phyloP scores from a whole-genome alignment of 2,113 vertebrate species.

The Polypterus senegalus region DNA sequence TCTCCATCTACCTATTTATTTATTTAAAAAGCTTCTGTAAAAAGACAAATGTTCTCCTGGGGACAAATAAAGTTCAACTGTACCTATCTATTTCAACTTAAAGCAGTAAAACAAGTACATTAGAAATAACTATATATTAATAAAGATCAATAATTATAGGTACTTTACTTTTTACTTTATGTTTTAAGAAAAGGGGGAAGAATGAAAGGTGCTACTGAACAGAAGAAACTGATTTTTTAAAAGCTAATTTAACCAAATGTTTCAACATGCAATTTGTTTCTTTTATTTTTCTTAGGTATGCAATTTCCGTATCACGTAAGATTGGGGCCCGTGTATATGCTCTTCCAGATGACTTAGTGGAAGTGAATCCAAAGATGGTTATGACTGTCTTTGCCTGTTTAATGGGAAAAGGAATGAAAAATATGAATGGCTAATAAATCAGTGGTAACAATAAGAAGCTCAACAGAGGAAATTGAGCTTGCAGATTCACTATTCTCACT shows the following conservation, averaged over 20 bases:
- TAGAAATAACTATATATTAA: no score
- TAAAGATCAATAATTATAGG: no score
- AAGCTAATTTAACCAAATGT: not conserved
- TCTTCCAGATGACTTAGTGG: slow-evolving; percentile 77
- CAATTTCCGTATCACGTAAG: slow-evolving; percentile 87
- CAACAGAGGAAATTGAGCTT: not conserved
- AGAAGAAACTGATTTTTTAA: not conserved
- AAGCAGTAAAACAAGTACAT: no score
- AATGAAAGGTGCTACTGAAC: not conserved
- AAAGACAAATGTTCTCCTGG: no score
- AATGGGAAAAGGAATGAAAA: slow-evolving; percentile 82
- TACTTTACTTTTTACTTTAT: no score
- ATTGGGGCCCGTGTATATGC: slow-evolving; percentile 89
- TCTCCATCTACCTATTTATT: no score
- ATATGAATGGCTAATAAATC: slow-evolving; percentile 41
- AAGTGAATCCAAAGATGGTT: slow-evolving; percentile 97
- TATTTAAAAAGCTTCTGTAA: no score
- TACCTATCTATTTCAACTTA: no score
- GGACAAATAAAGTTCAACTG: no score
- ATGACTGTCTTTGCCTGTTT: slow-evolving; percentile 92
- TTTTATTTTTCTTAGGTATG: slow-evolving; percentile 63
- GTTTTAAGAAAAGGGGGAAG: not conserved
- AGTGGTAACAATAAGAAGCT: no score
- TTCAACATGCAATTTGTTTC: slow-evolving; percentile 9
- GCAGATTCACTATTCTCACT: not conserved